Percentiles rank a stretch among this genome's conserved stretches.
These are phyloP conservation scores for Nephotettix cincticeps DNA, from an alignment of 1,140 invertebrate genomes.

Conservation along the genomic window DNA sequence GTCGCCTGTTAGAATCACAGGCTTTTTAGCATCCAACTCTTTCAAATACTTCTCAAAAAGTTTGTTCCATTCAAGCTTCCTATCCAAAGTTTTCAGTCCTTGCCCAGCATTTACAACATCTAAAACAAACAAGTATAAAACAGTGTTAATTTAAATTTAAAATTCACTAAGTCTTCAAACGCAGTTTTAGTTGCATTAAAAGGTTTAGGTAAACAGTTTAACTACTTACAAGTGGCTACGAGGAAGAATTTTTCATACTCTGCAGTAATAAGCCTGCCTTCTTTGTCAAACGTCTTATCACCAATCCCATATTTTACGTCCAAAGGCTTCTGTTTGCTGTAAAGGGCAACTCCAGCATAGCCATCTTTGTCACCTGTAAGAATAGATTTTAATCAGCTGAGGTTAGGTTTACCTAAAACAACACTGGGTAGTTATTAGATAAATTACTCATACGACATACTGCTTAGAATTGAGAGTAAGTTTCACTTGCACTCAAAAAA, in stretches of 20 bases:
- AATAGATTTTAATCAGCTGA: slow-evolving; percentile 34
- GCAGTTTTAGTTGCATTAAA: too few relatives aligned
- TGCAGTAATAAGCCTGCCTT: slow-evolving; percentile 93
- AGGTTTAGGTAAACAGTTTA: too few relatives aligned
- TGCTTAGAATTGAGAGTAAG: too few relatives aligned
- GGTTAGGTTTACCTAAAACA: too few relatives aligned
- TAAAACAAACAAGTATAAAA: slow-evolving; percentile 31
- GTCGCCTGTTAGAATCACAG: slow-evolving; percentile 93
- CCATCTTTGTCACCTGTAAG: slow-evolving; percentile 70
- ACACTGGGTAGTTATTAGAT: too few relatives aligned
- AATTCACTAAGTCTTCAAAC: too few relatives aligned
- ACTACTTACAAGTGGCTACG: slow-evolving; percentile 63
- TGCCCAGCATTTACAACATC: slow-evolving; percentile 69
- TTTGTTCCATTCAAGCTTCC: slow-evolving; percentile 89
- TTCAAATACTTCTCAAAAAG: slow-evolving; percentile 76
- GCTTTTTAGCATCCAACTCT: slow-evolving; percentile 84
- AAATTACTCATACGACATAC: too few relatives aligned
- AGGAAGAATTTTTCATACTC: slow-evolving; percentile 93
- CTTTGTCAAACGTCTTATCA: slow-evolving; percentile 67
- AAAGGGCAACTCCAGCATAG: slow-evolving; percentile 90
- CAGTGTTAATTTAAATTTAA: too few relatives aligned
- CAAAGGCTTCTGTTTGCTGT: slow-evolving; percentile 83
- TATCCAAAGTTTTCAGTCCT: slow-evolving; percentile 82
- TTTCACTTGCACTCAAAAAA: too few relatives aligned
- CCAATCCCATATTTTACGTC: slow-evolving; percentile 82